A percentile compares a stretch with the other conserved stretches of the same genome.
Evolutionary conservation across 2,113 vertebrate species (phyloP).

Genomic region (Ammodytes marinus): DNA sequence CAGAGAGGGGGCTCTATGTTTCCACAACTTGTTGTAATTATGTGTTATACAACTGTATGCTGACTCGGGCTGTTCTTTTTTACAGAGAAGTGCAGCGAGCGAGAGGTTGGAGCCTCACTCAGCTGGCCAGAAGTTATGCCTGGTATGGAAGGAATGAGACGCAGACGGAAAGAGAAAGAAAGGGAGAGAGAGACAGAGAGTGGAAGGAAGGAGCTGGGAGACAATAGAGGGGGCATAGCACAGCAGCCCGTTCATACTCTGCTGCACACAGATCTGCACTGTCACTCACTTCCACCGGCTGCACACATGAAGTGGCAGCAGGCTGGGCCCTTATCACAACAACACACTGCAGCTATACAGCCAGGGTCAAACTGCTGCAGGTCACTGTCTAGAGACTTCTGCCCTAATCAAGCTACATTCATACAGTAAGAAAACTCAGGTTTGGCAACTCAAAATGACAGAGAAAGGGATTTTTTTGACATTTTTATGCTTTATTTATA

Average conservation of each 20-base stretch:
- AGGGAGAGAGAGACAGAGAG: neutral
- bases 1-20: constrained; percentile 51
- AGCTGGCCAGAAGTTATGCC: constrained; percentile 71
- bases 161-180: constrained; percentile 6
- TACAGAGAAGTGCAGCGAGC: constrained; percentile 38
- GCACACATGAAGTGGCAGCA: constrained; percentile 49
- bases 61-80: constrained; percentile 66
- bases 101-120: constrained; percentile 55
- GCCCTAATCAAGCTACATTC: neutral
- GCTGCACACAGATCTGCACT: constrained; percentile 19
- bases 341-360: neutral
- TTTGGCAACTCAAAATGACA: no score
- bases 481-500: no score
- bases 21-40: constrained; percentile 71
- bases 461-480: no score
- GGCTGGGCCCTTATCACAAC: constrained; percentile 48
- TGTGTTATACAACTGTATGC: constrained; percentile 64
- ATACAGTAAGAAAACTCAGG: no score
- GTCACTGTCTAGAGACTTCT: neutral
- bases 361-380: neutral
- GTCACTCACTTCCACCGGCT: constrained; percentile 49
- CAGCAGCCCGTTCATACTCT: constrained; percentile 29
- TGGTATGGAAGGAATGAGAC: constrained; percentile 70
- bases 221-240: constrained; percentile 13
- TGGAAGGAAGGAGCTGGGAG: neutral